Base-by-base conservation (phyloP, 2,888 invertebrate genomes). In the Fragum fragum region DNA sequence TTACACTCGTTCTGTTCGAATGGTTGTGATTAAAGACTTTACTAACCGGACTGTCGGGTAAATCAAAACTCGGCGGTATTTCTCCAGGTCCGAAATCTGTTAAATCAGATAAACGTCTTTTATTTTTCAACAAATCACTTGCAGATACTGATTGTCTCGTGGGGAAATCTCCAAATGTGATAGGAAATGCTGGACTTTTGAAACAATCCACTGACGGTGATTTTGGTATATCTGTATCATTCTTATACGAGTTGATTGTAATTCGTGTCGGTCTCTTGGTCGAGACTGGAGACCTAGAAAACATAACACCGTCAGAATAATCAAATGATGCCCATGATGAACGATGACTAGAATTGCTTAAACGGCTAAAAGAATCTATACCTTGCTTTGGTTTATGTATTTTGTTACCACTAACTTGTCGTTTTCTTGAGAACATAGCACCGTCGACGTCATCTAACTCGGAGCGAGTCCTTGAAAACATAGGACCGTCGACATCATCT, bases 401-500 rank as follows among this genome's bases (percentile, higher is more conserved):
- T 29, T 57, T 9, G 21, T 23, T 57, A 14, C 14, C 28, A 26
- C 3, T 57, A 3, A 23, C 23, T 16, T n/a, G 23, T 14, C 28
- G 16, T 7, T 1, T 18, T 1, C 63, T 26, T n/a, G 63, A 63
- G 36, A 63, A 63, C 63, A 63, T 63, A 5, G 63, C 63, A 21
- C 63, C 63, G 36, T 63, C 63, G 1, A 18, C n/a, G 11, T 39
- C 39, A 21, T 63, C 63, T 16, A 63, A 39, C 1, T 3, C 26
- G 5, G 61, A 26, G 3, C 23, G 21, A 6, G 39, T 42, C 53
- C 70, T 70, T 70, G 70, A 70, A 28, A 73, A 73, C 73, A 73
- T 73, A 2, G 73, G 61, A 26, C 73, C 73, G 36, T 77, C 76
- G 6, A 63, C 66, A 47, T 72, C 70, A 23, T 76, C 76, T 29